These are phyloP conservation scores for Trichomycterus rosablanca DNA, from an alignment of 2,113 vertebrate species.

Conservation along the genomic window DNA sequence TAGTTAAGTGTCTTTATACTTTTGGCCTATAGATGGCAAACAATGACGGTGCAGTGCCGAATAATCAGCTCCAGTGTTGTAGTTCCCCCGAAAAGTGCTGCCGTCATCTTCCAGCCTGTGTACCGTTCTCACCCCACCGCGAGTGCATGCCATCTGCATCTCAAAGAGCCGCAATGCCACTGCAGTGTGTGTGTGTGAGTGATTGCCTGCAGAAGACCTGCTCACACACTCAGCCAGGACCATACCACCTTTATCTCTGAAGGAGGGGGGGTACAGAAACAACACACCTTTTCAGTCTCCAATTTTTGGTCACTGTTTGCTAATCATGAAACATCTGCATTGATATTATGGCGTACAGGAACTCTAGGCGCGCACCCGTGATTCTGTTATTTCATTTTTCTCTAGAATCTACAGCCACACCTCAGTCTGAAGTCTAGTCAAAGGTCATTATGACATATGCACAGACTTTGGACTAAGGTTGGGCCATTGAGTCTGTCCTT, in stretches of 20 bases:
- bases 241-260: conserved; percentile 21
- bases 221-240: conserved; percentile 15
- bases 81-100: conserved; percentile 17
- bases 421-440: conserved; percentile 42
- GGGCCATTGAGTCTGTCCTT: conserved; percentile 35
- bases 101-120: conserved; percentile 18
- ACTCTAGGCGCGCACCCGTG: background rate
- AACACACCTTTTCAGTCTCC: background rate
- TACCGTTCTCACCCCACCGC: background rate
- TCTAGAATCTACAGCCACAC: conserved; percentile 8
- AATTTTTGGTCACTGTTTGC: background rate
- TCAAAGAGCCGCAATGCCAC: conserved; percentile 19
- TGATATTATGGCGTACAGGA: conserved; percentile 1
- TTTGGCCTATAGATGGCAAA: no score
- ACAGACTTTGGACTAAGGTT: background rate
- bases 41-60: no score
- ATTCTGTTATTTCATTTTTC: background rate
- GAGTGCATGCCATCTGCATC: conserved; percentile 20
- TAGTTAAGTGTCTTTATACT: no score
- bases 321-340: background rate
- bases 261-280: background rate
- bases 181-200: conserved; percentile 27
- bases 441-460: no score
- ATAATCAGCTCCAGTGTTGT: background rate
- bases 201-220: conserved; percentile 5